Evolutionary conservation across 2,888 invertebrate genomes (phyloP).

Genomic region (Salpingus planirostris): DNA sequence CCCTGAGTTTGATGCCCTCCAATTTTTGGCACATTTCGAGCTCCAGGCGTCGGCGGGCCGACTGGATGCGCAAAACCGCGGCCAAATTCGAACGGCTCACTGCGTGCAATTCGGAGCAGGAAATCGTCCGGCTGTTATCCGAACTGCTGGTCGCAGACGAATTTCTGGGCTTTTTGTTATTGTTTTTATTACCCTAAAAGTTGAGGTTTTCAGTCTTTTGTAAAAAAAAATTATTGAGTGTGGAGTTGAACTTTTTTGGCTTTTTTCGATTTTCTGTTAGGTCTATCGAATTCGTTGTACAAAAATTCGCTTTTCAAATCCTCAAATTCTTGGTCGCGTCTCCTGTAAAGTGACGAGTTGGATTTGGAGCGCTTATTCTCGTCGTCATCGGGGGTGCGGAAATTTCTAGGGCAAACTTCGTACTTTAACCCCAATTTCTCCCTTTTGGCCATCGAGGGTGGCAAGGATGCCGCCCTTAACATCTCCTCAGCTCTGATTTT

Average conservation of each 20-base stretch:
- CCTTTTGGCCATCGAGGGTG: slow-evolving; percentile 59
- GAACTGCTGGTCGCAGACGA: slow-evolving; percentile 30
- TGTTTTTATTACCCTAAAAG: too few relatives aligned
- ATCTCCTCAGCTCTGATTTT: slow-evolving; percentile 62
- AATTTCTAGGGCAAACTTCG: slow-evolving; percentile 35
- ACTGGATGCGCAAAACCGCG: slow-evolving; percentile 55
- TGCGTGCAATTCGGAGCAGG: slow-evolving; percentile 37
- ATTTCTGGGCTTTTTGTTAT: too few relatives aligned
- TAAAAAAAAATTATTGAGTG: slow-evolving; percentile 3
- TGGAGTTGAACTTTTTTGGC: too few relatives aligned
- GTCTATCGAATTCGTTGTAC: too few relatives aligned
- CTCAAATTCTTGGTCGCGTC: too few relatives aligned
- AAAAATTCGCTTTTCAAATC: slow-evolving; percentile 41
- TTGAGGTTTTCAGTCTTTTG: slow-evolving; percentile 1
- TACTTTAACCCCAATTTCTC: slow-evolving; percentile 40
- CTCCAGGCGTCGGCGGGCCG: slow-evolving; percentile 54
- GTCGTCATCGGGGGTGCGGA: too few relatives aligned
- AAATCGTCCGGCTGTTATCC: slow-evolving; percentile 31
- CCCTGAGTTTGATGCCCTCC: slow-evolving; percentile 51
- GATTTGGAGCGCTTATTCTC: too few relatives aligned
- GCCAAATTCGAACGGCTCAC: slow-evolving; percentile 57
- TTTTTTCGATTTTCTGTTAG: too few relatives aligned
- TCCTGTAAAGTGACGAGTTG: too few relatives aligned
- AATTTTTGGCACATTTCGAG: slow-evolving; percentile 50
- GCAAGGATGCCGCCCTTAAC: slow-evolving; percentile 54